phyloP scores from a whole-genome alignment of 1,140 invertebrate genomes.

The Trinorchestia longiramus region DNA sequence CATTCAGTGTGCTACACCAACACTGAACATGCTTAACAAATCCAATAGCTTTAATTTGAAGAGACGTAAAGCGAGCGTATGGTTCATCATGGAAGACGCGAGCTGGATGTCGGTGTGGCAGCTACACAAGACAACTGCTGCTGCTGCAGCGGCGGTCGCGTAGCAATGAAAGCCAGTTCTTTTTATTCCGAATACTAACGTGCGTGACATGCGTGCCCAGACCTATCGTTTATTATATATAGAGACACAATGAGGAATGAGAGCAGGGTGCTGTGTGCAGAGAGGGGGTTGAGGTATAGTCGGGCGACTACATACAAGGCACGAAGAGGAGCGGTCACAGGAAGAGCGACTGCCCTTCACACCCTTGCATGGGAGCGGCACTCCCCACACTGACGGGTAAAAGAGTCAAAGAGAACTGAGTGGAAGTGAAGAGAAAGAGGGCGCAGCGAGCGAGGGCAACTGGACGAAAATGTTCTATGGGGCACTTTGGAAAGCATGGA shows the following conservation, averaged over 20 bases:
- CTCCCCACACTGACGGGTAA: not conserved
- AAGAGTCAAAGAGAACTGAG: not conserved
- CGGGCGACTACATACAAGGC: not conserved
- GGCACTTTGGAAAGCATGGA: too few species aligned
- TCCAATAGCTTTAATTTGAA: not conserved
- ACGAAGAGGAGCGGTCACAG: not conserved
- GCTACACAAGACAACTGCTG: not conserved
- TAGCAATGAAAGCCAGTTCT: conserved; percentile 11
- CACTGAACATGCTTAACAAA: not conserved
- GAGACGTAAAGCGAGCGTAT: not conserved
- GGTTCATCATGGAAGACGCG: not conserved
- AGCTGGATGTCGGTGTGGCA: not conserved
- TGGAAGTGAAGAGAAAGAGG: not conserved
- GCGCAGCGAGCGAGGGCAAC: not conserved
- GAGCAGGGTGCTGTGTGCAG: not conserved
- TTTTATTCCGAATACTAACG: not conserved
- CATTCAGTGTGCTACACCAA: not conserved
- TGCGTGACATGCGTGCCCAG: not conserved
- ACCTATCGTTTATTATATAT: not conserved
- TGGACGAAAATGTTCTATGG: not conserved
- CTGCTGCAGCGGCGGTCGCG: not conserved
- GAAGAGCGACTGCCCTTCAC: not conserved
- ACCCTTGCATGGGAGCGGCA: not conserved
- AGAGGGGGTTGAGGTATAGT: not conserved
- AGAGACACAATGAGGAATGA: not conserved